A percentile compares a stretch with the other conserved stretches of the same genome.
These are phyloP conservation scores for Cordilura impudica DNA, from an alignment of 2,888 invertebrate species.

Conservation along the genomic window DNA sequence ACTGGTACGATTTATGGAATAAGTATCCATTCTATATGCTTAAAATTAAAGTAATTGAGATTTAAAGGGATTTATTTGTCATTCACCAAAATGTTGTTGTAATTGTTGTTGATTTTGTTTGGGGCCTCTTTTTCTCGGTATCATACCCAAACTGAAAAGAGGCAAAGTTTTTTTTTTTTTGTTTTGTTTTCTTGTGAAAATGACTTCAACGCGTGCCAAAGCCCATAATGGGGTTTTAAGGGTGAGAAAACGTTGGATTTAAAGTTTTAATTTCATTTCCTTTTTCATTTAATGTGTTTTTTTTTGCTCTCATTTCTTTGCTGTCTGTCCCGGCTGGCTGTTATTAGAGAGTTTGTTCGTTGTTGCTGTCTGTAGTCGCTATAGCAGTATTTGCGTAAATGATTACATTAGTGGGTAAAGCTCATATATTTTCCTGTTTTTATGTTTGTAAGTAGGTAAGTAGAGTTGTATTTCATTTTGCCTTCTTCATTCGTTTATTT, in stretches of 20 bases:
- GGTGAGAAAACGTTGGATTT: constrained; percentile 56
- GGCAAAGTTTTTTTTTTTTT: not conserved
- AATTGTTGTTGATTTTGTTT: constrained; percentile 5
- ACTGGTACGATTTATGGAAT: not conserved
- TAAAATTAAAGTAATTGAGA: constrained; percentile 64
- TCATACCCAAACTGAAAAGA: not conserved
- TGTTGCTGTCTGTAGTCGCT: not conserved
- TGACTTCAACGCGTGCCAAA: constrained; percentile 47
- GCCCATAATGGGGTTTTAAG: constrained; percentile 37
- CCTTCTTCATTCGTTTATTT: constrained; percentile 20
- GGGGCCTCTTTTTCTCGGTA: constrained; percentile 23
- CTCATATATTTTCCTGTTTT: constrained; percentile 19
- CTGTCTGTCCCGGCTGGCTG: not conserved
- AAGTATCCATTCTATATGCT: constrained; percentile 50
- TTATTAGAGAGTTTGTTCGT: constrained; percentile 10
- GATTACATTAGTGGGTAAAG: constrained; percentile 51
- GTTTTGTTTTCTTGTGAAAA: constrained; percentile 14
- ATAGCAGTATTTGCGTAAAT: constrained; percentile 51
- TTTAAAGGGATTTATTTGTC: constrained; percentile 64
- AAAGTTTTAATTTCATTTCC: constrained; percentile 61
- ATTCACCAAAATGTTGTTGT: constrained; percentile 54
- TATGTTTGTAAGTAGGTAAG: constrained; percentile 1
- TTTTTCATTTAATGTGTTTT: constrained; percentile 43
- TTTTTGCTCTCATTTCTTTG: constrained; percentile 17
- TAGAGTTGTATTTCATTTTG: constrained; percentile 11